Evolutionary conservation across 1,140 invertebrate genomes (phyloP).

Genomic region (Apis laboriosa): DNA sequence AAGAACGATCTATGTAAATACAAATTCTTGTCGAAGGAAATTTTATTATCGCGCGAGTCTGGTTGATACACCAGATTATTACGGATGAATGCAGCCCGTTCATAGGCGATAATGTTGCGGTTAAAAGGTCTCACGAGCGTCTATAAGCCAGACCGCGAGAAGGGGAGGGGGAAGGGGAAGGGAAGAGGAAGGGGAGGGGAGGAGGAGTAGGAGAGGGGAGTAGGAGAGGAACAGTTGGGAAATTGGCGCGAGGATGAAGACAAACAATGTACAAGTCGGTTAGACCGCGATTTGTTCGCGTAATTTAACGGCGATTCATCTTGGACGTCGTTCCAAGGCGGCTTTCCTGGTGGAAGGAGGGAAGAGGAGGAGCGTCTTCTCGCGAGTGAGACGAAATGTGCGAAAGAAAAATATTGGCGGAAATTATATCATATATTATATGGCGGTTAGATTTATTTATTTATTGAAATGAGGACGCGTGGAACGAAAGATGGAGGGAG

Average conservation of each 20-base stretch:
- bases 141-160: neutral
- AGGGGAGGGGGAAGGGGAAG: no score
- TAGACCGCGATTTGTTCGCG: slow-evolving; percentile 48
- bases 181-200: no score
- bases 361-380: no score
- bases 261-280: slow-evolving; percentile 17
- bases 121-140: slow-evolving; percentile 25
- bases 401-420: no score
- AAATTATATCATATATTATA: no score
- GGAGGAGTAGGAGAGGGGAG: no score
- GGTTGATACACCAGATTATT: neutral
- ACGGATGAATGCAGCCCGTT: neutral
- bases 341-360: neutral
- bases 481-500: no score
- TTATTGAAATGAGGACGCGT: no score
- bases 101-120: slow-evolving; percentile 34
- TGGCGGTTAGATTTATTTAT: no score
- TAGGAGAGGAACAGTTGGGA: neutral
- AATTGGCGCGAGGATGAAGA: neutral
- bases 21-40: no score
- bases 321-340: neutral
- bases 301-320: slow-evolving; percentile 17
- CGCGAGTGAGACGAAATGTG: no score
- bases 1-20: no score
- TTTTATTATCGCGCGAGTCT: neutral